Evolutionary conservation across 2,113 vertebrate genomes (phyloP).

Genomic region (Dascyllus trimaculatus): DNA sequence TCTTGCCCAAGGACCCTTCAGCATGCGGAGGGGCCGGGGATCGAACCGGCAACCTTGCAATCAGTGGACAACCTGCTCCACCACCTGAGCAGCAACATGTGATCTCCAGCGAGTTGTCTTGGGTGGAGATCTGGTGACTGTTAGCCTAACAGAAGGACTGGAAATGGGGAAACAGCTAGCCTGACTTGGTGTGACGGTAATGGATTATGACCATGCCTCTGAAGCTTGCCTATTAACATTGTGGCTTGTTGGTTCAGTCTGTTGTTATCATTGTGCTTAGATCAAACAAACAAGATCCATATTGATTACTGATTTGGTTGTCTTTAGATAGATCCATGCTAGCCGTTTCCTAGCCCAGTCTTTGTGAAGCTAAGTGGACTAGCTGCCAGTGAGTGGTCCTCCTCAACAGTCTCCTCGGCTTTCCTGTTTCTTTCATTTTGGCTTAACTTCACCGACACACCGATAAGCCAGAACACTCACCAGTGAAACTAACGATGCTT

Average conservation of each 20-base stretch:
- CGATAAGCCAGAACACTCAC: too few relatives aligned
- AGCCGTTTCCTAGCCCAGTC: slow-evolving; percentile 2
- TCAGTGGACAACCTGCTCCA: too few relatives aligned
- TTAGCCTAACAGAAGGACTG: neutral
- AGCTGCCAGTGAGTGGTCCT: slow-evolving; percentile 2
- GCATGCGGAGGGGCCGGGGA: too few relatives aligned
- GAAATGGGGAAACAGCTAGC: neutral
- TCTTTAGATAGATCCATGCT: neutral
- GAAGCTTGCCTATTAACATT: neutral
- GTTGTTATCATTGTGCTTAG: neutral
- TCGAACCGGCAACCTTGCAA: too few relatives aligned
- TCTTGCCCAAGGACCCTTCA: too few relatives aligned
- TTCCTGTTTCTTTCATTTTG: neutral
- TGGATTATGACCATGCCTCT: neutral
- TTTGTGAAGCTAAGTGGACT: neutral
- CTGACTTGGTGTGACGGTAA: neutral
- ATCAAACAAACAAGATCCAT: slow-evolving; percentile 8
- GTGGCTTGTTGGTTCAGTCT: neutral
- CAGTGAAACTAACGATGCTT: too few relatives aligned
- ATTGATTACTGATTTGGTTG: slow-evolving; percentile 18
- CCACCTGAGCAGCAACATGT: too few relatives aligned
- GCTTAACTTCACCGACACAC: neutral
- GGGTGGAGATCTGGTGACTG: neutral
- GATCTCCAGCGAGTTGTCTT: slow-evolving; percentile 21
- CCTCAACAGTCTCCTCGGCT: neutral